Evolutionary conservation across 2,113 vertebrate species (phyloP).

Genomic region (Pipra filicauda): DNA sequence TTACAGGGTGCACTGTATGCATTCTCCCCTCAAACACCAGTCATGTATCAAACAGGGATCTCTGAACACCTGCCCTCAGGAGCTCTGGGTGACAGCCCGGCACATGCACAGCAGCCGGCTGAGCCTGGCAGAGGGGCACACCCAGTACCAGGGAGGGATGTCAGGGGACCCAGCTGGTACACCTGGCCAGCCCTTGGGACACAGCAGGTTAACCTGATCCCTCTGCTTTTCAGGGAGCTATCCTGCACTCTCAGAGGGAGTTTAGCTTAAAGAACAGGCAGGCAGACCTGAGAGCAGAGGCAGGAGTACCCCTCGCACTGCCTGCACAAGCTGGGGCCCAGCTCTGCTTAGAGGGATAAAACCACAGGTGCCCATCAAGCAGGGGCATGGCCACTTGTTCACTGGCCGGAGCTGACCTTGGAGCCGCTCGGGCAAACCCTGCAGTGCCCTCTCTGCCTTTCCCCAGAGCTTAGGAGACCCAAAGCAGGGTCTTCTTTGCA

Average conservation of each 20-base stretch:
- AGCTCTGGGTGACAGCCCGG: background rate
- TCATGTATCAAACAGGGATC: background rate
- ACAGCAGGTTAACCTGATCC: background rate
- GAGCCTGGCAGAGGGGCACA: background rate
- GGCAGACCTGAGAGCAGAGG: background rate
- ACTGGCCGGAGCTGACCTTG: background rate
- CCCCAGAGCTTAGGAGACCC: background rate
- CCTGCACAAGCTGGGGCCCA: background rate
- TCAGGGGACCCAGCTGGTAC: fast-evolving
- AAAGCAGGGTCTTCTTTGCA: background rate
- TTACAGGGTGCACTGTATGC: background rate
- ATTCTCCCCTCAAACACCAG: background rate
- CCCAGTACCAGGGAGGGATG: fast-evolving
- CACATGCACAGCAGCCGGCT: fast-evolving
- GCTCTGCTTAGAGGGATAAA: background rate
- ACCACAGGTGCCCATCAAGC: background rate
- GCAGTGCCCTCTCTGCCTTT: background rate
- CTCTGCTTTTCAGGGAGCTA: background rate
- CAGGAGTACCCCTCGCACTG: fast-evolving
- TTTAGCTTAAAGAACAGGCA: background rate
- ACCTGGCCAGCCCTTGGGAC: background rate
- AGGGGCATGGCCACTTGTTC: fast-evolving
- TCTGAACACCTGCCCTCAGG: background rate
- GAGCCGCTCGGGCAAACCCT: background rate
- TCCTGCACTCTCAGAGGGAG: background rate